Conservation (phyloP, 2,113 vertebrate genomes). For the Zosterops borbonicus region DNA sequence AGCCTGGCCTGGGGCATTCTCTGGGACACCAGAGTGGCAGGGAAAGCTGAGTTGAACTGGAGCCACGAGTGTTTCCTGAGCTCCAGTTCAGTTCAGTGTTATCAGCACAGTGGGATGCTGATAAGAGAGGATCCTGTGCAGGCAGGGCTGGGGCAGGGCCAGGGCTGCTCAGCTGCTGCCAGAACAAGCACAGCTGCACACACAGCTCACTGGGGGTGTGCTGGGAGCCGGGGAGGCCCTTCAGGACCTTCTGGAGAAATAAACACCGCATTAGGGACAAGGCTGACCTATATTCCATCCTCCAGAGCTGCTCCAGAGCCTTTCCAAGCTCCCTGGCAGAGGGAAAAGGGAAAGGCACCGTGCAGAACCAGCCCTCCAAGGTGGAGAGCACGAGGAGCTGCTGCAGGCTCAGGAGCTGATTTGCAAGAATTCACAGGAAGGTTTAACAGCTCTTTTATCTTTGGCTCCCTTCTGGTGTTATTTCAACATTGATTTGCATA, state of each 20-base stretch:
- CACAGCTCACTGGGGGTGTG: accelerated
- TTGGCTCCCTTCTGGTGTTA: conserved; percentile 43
- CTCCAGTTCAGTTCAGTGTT: too few species aligned
- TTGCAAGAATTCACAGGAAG: neutral
- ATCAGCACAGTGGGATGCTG: neutral
- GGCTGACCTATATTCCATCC: neutral
- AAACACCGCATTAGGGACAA: accelerated
- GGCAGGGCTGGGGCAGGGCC: neutral
- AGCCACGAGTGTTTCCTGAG: accelerated
- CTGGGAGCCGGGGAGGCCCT: neutral
- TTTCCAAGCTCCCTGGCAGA: neutral
- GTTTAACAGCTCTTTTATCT: conserved; percentile 38
- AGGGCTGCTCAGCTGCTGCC: neutral
- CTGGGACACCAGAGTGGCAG: accelerated
- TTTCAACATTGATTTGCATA: conserved; percentile 30
- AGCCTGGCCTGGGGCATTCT: accelerated
- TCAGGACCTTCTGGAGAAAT: neutral
- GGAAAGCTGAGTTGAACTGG: neutral
- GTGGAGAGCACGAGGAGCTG: neutral
- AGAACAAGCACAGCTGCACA: neutral
- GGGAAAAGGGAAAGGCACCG: neutral
- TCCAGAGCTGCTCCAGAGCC: neutral
- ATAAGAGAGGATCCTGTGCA: accelerated
- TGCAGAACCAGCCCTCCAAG: neutral
- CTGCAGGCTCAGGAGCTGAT: neutral